A percentile compares a stretch with the other conserved stretches of the same genome.
phyloP scores from a whole-genome alignment of 2,888 invertebrate species.

The Latheticus oryzae region DNA sequence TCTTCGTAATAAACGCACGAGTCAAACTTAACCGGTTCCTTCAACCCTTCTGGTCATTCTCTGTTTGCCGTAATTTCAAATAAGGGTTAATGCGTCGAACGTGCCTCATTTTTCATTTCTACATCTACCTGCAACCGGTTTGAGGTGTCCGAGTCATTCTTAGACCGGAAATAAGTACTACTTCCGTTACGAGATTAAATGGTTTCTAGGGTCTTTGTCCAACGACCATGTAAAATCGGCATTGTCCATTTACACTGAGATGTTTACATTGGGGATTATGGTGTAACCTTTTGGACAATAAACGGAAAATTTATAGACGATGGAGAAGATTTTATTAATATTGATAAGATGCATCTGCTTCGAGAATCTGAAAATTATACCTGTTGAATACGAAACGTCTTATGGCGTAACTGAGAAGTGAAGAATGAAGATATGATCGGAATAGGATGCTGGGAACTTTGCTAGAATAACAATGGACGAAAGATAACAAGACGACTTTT shows the following conservation, averaged over 20 bases:
- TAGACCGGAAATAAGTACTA: conserved; percentile 54
- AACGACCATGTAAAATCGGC: conserved; percentile 47
- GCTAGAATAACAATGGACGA: conserved; percentile 33
- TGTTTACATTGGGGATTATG: conserved; percentile 43
- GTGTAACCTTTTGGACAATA: conserved; percentile 20
- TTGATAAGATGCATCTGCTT: conserved; percentile 25
- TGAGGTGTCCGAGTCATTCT: conserved; percentile 50
- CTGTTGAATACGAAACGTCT: conserved; percentile 4
- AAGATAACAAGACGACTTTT: conserved; percentile 17
- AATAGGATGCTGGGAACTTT: conserved; percentile 38
- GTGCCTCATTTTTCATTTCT: conserved; percentile 41
- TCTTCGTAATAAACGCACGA: conserved; percentile 36
- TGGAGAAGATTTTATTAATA: conserved; percentile 23
- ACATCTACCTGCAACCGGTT: conserved; percentile 48
- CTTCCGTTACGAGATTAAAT: conserved; percentile 56
- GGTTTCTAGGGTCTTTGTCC: conserved; percentile 48
- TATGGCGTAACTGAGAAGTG: conserved; percentile 17
- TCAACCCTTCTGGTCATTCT: conserved; percentile 28
- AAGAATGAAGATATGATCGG: conserved; percentile 33
- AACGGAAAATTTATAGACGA: conserved; percentile 17
- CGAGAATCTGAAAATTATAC: too few relatives aligned
- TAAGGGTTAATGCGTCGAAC: conserved; percentile 45
- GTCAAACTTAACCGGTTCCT: conserved; percentile 34
- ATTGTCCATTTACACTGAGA: conserved; percentile 41
- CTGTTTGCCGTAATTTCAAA: conserved; percentile 28